A percentile compares a stretch with the other conserved stretches of the same genome.
phyloP scores from a whole-genome alignment of 2,797 vertebrate genomes.

The Anisognathus igniventris region DNA sequence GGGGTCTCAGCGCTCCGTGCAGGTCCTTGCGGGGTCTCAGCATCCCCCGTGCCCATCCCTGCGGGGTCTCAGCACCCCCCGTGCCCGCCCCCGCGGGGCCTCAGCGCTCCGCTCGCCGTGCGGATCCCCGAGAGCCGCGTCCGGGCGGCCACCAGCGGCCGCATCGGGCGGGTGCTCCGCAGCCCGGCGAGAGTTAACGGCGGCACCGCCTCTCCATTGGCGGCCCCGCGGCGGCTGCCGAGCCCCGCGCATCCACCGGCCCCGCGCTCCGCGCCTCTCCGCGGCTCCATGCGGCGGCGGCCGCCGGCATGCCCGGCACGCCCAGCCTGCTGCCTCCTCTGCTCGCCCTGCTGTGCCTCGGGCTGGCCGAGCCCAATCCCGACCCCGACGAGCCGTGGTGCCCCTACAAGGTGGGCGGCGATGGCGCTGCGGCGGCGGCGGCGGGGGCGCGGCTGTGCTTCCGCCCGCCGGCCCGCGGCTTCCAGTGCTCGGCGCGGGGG shows the following conservation, averaged over 20 bases:
- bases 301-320: neutral
- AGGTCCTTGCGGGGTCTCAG: rapidly evolving
- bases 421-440: neutral
- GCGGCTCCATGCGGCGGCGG: neutral
- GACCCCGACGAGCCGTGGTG: slow-evolving; percentile 72
- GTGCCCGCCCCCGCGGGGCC: neutral
- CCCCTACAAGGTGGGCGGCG: slow-evolving; percentile 84
- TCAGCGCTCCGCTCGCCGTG: neutral
- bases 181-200: slow-evolving; percentile 51
- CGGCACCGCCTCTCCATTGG: slow-evolving; percentile 38
- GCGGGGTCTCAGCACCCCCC: neutral
- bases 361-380: neutral
- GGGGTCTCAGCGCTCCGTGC: too few relatives aligned
- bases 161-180: neutral
- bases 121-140: neutral
- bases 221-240: slow-evolving; percentile 5
- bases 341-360: slow-evolving; percentile 21
- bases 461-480: slow-evolving; percentile 78
- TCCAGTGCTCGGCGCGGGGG: slow-evolving; percentile 76
- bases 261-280: neutral
- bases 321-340: neutral
- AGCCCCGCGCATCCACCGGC: neutral
- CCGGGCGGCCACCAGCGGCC: neutral
- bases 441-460: slow-evolving; percentile 81
- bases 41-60: rapidly evolving